Conservation (phyloP, 2,113 vertebrate species). For the Lanius ludovicianus region DNA sequence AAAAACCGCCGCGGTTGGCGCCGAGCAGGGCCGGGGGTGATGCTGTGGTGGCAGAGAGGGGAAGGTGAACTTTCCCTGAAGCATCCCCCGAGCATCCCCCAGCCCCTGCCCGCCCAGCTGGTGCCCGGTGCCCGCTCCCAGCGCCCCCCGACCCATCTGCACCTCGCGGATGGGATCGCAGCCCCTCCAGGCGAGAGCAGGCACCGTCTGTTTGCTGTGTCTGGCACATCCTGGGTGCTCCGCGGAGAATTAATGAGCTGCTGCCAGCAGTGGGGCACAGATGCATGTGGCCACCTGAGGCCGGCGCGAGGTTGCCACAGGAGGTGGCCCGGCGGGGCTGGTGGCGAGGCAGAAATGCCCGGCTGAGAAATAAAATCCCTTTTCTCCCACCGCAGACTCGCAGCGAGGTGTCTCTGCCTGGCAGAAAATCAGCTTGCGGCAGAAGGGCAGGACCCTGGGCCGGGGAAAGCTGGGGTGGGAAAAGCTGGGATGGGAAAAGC, state of each 20-base stretch:
- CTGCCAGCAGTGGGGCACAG: not conserved
- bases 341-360: not conserved
- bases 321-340: not conserved
- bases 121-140: not conserved
- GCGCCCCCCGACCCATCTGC: not conserved
- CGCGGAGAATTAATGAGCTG: not conserved
- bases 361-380: fast-evolving
- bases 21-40: not conserved
- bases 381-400: fast-evolving
- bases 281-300: not conserved
- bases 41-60: not conserved
- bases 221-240: slow-evolving; percentile 45
- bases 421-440: not conserved
- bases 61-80: not conserved
- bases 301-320: not conserved
- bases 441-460: not conserved
- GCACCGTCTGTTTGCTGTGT: slow-evolving; percentile 17
- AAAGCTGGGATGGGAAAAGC: not conserved
- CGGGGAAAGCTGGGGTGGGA: not conserved
- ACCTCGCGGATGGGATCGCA: not conserved
- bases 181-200: not conserved
- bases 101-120: not conserved
- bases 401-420: not conserved
- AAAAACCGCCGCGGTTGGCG: not conserved
- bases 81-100: not conserved